Conservation (phyloP, 1,140 invertebrate species). For the Neodiprion pinetum region DNA sequence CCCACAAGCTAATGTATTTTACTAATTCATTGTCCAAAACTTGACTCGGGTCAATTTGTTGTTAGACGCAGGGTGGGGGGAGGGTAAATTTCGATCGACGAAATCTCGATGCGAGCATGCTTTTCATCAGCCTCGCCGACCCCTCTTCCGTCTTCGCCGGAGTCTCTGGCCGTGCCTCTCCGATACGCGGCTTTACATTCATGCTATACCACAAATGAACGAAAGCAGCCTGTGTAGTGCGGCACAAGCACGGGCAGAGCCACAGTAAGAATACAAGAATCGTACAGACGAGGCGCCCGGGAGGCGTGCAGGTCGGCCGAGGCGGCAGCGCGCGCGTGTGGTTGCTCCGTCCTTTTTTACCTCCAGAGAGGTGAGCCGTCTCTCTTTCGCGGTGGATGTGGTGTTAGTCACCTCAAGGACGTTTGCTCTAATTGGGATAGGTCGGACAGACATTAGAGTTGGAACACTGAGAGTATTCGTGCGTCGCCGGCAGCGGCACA, state of each 20-base stretch:
- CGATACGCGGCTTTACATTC: not conserved
- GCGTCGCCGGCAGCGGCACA: not conserved
- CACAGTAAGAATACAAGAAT: too few relatives aligned
- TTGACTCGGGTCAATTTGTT: too few relatives aligned
- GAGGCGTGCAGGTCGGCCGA: not conserved
- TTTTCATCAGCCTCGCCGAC: not conserved
- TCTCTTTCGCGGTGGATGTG: conserved; percentile 25
- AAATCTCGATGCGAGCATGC: too few relatives aligned
- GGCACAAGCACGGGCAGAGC: too few relatives aligned
- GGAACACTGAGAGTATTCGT: not conserved
- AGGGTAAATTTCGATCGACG: too few relatives aligned
- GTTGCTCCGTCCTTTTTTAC: not conserved
- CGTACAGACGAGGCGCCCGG: too few relatives aligned
- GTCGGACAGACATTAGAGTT: conserved; percentile 38
- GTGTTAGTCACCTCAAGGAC: conserved; percentile 53
- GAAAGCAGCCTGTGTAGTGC: too few relatives aligned
- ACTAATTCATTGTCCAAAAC: too few relatives aligned
- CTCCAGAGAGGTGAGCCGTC: not conserved
- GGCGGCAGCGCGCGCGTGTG: not conserved
- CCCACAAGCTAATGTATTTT: too few relatives aligned
- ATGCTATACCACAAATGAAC: not conserved
- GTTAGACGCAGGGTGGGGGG: too few relatives aligned
- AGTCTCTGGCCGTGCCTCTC: not conserved
- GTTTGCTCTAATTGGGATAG: conserved; percentile 55
- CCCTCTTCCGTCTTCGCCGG: not conserved